These are phyloP conservation scores for Eristalinus sepulchralis DNA, from an alignment of 2,888 invertebrate genomes.

Conservation along the genomic window DNA sequence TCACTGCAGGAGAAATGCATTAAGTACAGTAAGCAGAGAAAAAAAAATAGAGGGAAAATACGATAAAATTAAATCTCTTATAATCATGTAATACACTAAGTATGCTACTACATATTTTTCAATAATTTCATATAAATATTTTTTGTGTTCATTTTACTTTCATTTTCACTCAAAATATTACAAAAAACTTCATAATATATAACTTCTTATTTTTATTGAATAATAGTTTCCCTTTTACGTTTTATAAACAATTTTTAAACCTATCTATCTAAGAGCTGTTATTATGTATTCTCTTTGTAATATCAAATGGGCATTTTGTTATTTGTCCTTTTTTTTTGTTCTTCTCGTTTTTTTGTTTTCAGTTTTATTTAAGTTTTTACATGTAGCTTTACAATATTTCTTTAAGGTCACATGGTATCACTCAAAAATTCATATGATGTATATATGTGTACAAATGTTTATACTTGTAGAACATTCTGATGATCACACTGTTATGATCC, in stretches of 20 bases:
- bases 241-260: conserved; percentile 67
- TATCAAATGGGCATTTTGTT: conserved; percentile 67
- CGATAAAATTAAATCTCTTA: conserved; percentile 9
- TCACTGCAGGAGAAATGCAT: conserved; percentile 46
- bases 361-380: conserved; percentile 29
- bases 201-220: conserved; percentile 37
- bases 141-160: not conserved
- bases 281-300: conserved; percentile 10
- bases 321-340: not conserved
- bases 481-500: conserved; percentile 46
- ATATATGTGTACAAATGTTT: conserved; percentile 49
- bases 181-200: conserved; percentile 60
- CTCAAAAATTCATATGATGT: conserved; percentile 76
- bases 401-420: conserved; percentile 81
- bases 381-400: conserved; percentile 71
- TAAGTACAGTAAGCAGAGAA: conserved; percentile 52
- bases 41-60: conserved; percentile 9
- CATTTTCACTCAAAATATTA: conserved; percentile 53
- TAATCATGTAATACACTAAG: conserved; percentile 43
- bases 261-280: conserved; percentile 64
- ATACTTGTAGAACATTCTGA: conserved; percentile 60
- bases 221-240: conserved; percentile 47
- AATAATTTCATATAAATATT: conserved; percentile 30
- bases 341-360: conserved; percentile 13
- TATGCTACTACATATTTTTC: conserved; percentile 7